Conservation (phyloP, 2,113 vertebrate species). For the Ascaphus truei region DNA sequence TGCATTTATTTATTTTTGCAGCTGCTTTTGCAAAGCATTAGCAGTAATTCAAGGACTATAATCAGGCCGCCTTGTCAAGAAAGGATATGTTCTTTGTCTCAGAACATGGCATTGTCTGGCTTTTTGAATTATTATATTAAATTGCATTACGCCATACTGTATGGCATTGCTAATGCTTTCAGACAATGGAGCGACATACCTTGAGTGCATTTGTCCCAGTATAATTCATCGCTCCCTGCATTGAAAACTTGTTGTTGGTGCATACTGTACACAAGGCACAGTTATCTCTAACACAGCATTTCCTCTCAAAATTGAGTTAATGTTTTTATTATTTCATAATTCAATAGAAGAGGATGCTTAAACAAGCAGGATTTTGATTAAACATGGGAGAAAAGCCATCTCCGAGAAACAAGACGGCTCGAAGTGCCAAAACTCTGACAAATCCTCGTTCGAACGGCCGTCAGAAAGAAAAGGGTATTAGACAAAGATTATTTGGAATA, state of each 20-base stretch:
- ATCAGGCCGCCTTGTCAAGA: slow-evolving; percentile 2
- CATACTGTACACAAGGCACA: slow-evolving; percentile 26
- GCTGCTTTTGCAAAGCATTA: neutral
- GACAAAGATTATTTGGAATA: neutral
- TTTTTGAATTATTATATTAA: slow-evolving; percentile 18
- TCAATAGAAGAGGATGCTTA: slow-evolving; percentile 57
- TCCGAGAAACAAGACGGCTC: slow-evolving; percentile 32
- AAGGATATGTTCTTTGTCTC: slow-evolving; percentile 1
- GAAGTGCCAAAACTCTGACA: slow-evolving; percentile 19
- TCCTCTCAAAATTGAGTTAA: slow-evolving; percentile 55
- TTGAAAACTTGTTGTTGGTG: slow-evolving; percentile 13
- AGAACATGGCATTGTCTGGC: slow-evolving; percentile 1
- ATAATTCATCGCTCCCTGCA: slow-evolving; percentile 10
- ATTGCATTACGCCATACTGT: neutral
- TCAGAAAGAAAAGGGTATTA: neutral
- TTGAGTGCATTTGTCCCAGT: neutral
- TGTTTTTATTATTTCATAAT: slow-evolving; percentile 53
- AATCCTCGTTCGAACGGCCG: neutral
- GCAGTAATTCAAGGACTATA: neutral
- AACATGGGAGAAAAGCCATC: slow-evolving; percentile 49
- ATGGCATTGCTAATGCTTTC: slow-evolving; percentile 18
- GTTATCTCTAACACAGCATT: slow-evolving; percentile 47
- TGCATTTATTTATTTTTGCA: neutral
- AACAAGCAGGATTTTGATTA: slow-evolving; percentile 56
- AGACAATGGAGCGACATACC: slow-evolving; percentile 17